A percentile compares a stretch with the other conserved stretches of the same genome.
phyloP scores from a whole-genome alignment of 2,888 invertebrate species.

The Hedychridium roseum region DNA sequence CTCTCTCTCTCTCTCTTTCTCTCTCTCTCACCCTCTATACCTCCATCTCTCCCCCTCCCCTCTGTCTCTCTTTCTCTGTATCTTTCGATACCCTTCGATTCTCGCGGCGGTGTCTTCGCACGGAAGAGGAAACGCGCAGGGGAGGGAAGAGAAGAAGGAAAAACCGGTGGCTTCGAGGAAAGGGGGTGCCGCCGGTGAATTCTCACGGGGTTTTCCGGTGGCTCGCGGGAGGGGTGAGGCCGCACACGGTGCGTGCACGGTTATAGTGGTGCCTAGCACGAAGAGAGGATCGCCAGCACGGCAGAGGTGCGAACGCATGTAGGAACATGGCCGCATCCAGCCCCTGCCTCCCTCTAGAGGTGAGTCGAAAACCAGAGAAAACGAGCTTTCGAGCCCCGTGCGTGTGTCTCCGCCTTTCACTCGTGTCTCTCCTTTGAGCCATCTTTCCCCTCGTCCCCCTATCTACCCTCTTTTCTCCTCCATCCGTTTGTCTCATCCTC shows the following conservation, averaged over 20 bases:
- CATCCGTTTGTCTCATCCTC: neutral
- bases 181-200: neutral
- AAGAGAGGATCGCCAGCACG: constrained; percentile 58
- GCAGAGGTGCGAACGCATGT: constrained; percentile 64
- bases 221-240: too few species aligned
- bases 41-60: constrained; percentile 9
- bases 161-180: too few species aligned
- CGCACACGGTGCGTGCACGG: constrained; percentile 21
- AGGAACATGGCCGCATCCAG: constrained; percentile 64
- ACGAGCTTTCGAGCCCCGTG: neutral
- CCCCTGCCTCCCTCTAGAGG: constrained; percentile 65
- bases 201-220: neutral
- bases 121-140: constrained; percentile 12
- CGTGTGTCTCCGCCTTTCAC: too few species aligned
- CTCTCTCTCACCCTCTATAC: too few species aligned
- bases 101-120: constrained; percentile 8
- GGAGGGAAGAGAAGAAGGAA: constrained; percentile 8
- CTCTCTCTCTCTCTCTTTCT: constrained; percentile 6
- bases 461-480: constrained; percentile 9
- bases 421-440: constrained; percentile 1
- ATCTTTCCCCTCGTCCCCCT: neutral
- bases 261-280: constrained; percentile 46
- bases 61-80: constrained; percentile 6
- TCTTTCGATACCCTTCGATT: too few species aligned
- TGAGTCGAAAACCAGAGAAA: constrained; percentile 46